Percentiles rank a stretch among this genome's conserved stretches.
phyloP scores from a whole-genome alignment of 2,888 invertebrate genomes.

The Rhodophaea formosa region DNA sequence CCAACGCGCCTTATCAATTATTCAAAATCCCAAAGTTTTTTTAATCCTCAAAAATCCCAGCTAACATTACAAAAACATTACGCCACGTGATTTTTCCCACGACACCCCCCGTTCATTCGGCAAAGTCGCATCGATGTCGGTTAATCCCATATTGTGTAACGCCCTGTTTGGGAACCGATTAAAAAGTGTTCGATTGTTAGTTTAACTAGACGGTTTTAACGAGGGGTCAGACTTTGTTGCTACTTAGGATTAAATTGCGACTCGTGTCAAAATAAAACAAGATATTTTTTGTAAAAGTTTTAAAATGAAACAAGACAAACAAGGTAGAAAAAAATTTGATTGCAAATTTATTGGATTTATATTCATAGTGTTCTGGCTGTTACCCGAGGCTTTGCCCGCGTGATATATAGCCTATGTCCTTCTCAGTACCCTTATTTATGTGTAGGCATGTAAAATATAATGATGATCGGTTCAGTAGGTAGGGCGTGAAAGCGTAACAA shows the following conservation, averaged over 20 bases:
- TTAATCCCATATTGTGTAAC: conserved; percentile 28
- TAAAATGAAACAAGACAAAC: background rate
- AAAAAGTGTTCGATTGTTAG: conserved; percentile 15
- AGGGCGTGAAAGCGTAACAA: too few species aligned
- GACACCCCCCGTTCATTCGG: conserved; percentile 4
- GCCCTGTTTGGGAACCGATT: conserved; percentile 18
- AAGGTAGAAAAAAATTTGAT: too few species aligned
- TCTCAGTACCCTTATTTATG: too few species aligned
- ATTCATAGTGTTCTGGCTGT: too few species aligned
- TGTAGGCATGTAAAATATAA: too few species aligned
- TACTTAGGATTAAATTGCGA: background rate
- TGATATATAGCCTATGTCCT: too few species aligned
- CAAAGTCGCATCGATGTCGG: conserved; percentile 20
- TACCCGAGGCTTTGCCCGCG: too few species aligned
- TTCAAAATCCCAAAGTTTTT: background rate
- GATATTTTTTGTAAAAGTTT: background rate
- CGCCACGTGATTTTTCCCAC: conserved; percentile 14
- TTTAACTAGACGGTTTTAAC: conserved; percentile 1
- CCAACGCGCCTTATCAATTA: conserved; percentile 4
- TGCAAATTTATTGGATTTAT: too few species aligned
- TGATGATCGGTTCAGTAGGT: too few species aligned
- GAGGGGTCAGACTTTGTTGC: background rate
- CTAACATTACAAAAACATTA: conserved; percentile 8
- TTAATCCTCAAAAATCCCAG: background rate
- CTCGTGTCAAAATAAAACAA: background rate